Evolutionary conservation across 2,888 invertebrate species (phyloP).

Genomic region (Drosophila bunnanda): DNA sequence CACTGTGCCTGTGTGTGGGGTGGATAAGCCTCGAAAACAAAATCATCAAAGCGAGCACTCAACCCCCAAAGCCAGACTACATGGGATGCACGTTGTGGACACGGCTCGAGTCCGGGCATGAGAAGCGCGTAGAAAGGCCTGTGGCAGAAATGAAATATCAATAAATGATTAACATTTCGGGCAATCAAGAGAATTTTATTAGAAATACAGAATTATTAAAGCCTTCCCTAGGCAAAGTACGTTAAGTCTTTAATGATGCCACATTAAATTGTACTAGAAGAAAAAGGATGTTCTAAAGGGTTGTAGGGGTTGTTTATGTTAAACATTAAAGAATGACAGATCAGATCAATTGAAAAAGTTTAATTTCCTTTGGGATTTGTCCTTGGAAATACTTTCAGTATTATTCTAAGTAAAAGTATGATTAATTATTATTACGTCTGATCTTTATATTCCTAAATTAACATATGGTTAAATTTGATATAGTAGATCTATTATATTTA

Average conservation of each 20-base stretch:
- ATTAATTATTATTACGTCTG: not conserved
- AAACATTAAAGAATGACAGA: not conserved
- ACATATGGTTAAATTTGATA: too few relatives aligned
- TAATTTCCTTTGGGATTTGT: rapidly evolving
- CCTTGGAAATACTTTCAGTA: not conserved
- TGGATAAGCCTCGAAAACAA: constrained; percentile 72
- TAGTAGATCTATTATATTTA: too few relatives aligned
- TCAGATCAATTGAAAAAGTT: not conserved
- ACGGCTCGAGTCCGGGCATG: constrained; percentile 47
- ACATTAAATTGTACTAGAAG: not conserved
- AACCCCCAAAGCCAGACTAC: constrained; percentile 39
- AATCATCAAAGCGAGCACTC: constrained; percentile 72
- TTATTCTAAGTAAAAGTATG: not conserved
- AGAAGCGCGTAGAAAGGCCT: constrained; percentile 74
- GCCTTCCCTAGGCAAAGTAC: constrained; percentile 23
- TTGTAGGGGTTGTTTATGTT: too few relatives aligned
- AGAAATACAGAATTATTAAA: constrained; percentile 49
- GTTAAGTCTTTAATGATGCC: constrained; percentile 30
- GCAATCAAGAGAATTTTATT: constrained; percentile 47
- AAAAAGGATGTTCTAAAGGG: not conserved
- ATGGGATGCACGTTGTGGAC: constrained; percentile 43
- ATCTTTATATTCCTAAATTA: not conserved
- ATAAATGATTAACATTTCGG: constrained; percentile 63
- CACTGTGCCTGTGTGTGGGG: constrained; percentile 45
- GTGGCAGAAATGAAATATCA: constrained; percentile 65